phyloP scores from a whole-genome alignment of 2,113 vertebrate species.

The Oreotrochilus melanogaster region DNA sequence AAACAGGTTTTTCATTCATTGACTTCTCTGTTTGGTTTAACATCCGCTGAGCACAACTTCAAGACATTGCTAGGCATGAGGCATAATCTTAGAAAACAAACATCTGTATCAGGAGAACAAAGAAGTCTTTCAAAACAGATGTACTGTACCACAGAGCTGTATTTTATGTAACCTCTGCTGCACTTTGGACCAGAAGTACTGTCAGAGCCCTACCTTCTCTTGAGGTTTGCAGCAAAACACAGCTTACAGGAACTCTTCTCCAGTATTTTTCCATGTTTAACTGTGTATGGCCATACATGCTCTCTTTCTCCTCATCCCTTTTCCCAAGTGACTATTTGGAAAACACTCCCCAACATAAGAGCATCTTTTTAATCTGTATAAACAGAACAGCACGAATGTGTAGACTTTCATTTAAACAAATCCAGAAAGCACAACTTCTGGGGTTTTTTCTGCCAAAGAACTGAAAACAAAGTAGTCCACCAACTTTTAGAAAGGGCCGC shows the following conservation, averaged over 20 bases:
- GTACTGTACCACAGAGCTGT: conserved; percentile 38
- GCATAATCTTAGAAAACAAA: conserved; percentile 42
- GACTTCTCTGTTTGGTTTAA: conserved; percentile 25
- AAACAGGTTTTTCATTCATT: background rate
- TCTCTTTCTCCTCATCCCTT: background rate
- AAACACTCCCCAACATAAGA: conserved; percentile 45
- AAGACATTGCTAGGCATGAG: background rate
- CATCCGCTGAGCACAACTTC: conserved; percentile 13
- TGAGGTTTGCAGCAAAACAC: conserved; percentile 26
- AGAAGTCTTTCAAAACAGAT: conserved; percentile 72
- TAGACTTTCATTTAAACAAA: conserved; percentile 24
- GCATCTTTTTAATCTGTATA: conserved; percentile 44
- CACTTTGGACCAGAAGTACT: conserved; percentile 16
- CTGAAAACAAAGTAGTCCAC: conserved; percentile 4
- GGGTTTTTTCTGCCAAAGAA: background rate
- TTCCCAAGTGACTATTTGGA: conserved; percentile 12
- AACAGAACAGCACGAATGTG: background rate
- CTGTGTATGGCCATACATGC: background rate
- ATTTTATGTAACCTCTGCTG: conserved; percentile 56
- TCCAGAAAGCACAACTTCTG: conserved; percentile 22
- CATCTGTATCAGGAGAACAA: conserved; percentile 73
- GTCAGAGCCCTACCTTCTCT: conserved; percentile 60
- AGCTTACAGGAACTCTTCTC: conserved; percentile 4
- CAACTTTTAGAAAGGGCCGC: background rate
- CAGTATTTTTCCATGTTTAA: conserved; percentile 66